phyloP scores from a whole-genome alignment of 1,140 invertebrate species.

The Aphidius gifuensis region DNA sequence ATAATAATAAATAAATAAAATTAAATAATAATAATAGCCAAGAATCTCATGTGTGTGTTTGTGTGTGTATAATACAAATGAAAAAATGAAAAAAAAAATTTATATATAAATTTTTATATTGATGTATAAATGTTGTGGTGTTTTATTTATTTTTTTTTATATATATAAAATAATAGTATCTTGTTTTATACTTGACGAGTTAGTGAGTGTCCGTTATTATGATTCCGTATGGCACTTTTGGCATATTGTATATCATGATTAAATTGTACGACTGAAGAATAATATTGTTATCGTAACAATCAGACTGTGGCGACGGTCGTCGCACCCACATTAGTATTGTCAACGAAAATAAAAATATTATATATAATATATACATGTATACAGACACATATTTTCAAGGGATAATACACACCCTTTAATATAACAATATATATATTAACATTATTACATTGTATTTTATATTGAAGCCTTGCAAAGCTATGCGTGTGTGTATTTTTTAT shows the following conservation, averaged over 20 bases:
- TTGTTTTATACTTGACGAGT: neutral
- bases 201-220: conserved; percentile 3
- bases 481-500: neutral
- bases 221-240: conserved; percentile 12
- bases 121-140: no score
- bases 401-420: neutral
- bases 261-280: conserved; percentile 14
- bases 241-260: conserved; percentile 4
- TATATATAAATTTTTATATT: no score
- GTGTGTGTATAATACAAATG: neutral
- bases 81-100: no score
- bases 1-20: conserved; percentile 1
- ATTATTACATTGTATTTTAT: conserved; percentile 1
- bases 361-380: no score
- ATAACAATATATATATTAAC: no score
- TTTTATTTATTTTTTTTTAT: no score
- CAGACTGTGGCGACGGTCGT: conserved; percentile 24
- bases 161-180: no score
- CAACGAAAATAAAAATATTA: neutral
- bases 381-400: conserved; percentile 6
- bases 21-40: neutral
- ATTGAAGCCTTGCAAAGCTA: neutral
- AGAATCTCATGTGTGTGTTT: no score
- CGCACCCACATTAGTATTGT: conserved; percentile 18
- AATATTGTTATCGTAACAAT: conserved; percentile 27